Conservation (phyloP, 2,113 vertebrate species). For the Meleagris gallopavo region DNA sequence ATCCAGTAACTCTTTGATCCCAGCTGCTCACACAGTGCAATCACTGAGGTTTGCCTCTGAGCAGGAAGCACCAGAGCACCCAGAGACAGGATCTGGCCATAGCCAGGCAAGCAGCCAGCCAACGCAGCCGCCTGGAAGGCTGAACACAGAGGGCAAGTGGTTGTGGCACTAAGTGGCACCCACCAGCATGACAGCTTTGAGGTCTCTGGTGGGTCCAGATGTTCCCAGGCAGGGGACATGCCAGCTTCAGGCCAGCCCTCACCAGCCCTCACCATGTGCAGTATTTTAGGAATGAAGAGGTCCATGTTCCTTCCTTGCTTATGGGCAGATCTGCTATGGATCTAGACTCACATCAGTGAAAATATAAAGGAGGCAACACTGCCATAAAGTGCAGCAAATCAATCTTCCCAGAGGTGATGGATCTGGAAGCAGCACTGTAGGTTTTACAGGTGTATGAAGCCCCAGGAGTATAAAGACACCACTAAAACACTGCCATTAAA, state of each 20-base stretch:
- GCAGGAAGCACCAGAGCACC: background rate
- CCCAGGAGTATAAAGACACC: background rate
- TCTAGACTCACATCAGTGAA: background rate
- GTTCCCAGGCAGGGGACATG: background rate
- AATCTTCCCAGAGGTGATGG: conserved; percentile 58
- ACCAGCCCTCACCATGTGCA: background rate
- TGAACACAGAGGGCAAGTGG: background rate
- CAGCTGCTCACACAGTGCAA: background rate
- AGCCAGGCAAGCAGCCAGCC: background rate
- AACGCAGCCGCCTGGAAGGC: background rate
- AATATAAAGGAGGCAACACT: background rate
- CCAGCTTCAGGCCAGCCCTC: background rate
- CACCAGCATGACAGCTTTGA: background rate
- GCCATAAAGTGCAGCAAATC: conserved; percentile 41
- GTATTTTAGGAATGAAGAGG: background rate
- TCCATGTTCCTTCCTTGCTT: background rate
- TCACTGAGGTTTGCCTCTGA: background rate
- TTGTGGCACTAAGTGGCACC: background rate
- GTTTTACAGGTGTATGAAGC: conserved; percentile 67
- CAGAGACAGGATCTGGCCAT: background rate
- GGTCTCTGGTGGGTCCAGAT: background rate
- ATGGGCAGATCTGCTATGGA: background rate
- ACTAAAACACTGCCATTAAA: conserved; percentile 72
- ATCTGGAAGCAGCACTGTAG: conserved; percentile 59
- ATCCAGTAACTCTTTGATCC: background rate